Base-by-base conservation (phyloP, 2,888 invertebrate species). In the Spodoptera exigua region DNA sequence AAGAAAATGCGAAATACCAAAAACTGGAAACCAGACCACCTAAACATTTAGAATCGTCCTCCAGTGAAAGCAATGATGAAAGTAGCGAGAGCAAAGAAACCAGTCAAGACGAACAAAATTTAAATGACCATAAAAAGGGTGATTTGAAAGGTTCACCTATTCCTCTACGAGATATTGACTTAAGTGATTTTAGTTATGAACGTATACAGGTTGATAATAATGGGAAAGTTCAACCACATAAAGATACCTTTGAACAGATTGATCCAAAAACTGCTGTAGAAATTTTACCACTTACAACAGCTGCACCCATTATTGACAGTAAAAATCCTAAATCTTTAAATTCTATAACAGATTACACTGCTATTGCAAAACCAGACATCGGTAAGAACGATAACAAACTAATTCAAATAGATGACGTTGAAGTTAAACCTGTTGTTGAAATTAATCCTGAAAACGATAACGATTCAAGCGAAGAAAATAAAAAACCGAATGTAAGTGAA, bases 341-440 rank as follows among this genome's bases (percentile, higher is more conserved):
- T 39, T 27, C 14, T 35, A 43, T 54, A 36, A 55, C 72, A 46
- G 41, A 59, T 32, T 58, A 82, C 44, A 65, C 60, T 2, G 40
- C 16, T 40, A 35, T 60, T 36, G 16, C 34, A 39, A 51, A 18
- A 10, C 44, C 51, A 32, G 36, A 70, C 37, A 74, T 67, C 13
- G 77, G 80, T 58, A 65, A 52, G 10, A 75, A 65, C 58, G 74
- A 80, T 54, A 79, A 79, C 44, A 74, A 74, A 62, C 80, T 82
- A 45, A 74, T 84, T 39, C 78, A 81, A 32, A 86, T 90, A 46
- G 89, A 92, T 69, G 89, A 90, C 37, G 92, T 83, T 21, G 91
- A 92, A 84, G 81, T 92, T 1, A 91, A 87, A 76, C 93, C 94
- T 40, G 93, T 93, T 9, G 86, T 92, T 16, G 93, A 94, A 85